Evolutionary conservation across 2,888 invertebrate species (phyloP).

Genomic region (Parthenolecanium corni): DNA sequence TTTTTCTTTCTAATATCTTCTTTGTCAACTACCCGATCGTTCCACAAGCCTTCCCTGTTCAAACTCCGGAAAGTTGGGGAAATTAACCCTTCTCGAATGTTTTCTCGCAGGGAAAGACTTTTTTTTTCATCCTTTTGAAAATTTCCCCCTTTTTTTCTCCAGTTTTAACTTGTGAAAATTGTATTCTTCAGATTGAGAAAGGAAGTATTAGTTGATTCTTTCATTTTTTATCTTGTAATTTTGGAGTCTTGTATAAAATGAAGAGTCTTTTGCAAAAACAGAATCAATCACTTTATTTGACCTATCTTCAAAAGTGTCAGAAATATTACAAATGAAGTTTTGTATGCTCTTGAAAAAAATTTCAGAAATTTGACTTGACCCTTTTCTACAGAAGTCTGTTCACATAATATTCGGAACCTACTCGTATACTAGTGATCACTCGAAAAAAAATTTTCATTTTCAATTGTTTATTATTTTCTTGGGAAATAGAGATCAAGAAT

Average conservation of each 20-base stretch:
- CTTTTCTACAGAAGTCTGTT: no score
- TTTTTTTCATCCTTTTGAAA: neutral
- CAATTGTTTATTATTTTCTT: no score
- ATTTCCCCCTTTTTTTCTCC: slow-evolving; percentile 10
- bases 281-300: no score
- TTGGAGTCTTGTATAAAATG: neutral
- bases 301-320: no score
- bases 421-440: no score
- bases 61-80: slow-evolving; percentile 11
- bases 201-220: slow-evolving; percentile 6
- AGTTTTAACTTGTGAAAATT: neutral
- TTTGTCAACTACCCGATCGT: slow-evolving; percentile 9
- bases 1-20: slow-evolving; percentile 4
- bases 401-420: no score
- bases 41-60: neutral
- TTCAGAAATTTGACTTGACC: no score
- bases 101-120: slow-evolving; percentile 6
- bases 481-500: no score
- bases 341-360: no score
- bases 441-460: no score
- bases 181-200: slow-evolving; percentile 9
- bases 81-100: slow-evolving; percentile 20
- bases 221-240: slow-evolving; percentile 11
- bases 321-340: no score
- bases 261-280: no score